These are phyloP conservation scores for Poecile atricapillus DNA, from an alignment of 2,113 vertebrate genomes.

Conservation along the genomic window DNA sequence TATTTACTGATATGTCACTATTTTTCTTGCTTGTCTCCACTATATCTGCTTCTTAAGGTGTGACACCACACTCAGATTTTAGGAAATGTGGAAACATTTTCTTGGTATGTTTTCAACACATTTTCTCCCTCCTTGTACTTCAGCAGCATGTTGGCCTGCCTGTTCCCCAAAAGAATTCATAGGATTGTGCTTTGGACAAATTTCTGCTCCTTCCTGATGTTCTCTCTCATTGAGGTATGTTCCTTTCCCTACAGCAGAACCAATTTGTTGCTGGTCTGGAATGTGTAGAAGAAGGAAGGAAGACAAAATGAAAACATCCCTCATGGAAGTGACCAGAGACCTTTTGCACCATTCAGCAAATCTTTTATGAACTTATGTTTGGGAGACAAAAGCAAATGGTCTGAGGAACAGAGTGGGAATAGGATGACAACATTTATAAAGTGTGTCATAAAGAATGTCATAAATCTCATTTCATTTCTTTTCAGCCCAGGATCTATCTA, in stretches of 20 bases:
- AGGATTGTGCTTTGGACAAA: neutral
- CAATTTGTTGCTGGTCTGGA: neutral
- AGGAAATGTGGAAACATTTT: neutral
- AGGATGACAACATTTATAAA: rapidly evolving
- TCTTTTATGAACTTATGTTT: neutral
- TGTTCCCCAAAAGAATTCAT: neutral
- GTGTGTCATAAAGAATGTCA: neutral
- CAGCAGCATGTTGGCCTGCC: neutral
- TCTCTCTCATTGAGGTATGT: neutral
- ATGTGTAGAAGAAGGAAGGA: neutral
- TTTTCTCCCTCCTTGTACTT: neutral
- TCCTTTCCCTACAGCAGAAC: neutral
- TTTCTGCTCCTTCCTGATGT: neutral
- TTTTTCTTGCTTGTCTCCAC: neutral
- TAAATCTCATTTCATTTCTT: neutral
- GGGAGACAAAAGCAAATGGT: neutral
- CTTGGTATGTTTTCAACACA: neutral
- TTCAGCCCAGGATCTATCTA: neutral
- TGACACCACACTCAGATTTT: neutral
- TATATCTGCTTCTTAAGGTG: neutral
- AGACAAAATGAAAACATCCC: neutral
- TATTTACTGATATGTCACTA: neutral
- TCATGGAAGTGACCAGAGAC: neutral
- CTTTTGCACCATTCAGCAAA: neutral
- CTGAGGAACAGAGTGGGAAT: neutral